Percentiles rank a stretch among this genome's conserved stretches.
phyloP scores from a whole-genome alignment of 64 coral and sea anemone genomes.

The Astreopora myriophthalma region DNA sequence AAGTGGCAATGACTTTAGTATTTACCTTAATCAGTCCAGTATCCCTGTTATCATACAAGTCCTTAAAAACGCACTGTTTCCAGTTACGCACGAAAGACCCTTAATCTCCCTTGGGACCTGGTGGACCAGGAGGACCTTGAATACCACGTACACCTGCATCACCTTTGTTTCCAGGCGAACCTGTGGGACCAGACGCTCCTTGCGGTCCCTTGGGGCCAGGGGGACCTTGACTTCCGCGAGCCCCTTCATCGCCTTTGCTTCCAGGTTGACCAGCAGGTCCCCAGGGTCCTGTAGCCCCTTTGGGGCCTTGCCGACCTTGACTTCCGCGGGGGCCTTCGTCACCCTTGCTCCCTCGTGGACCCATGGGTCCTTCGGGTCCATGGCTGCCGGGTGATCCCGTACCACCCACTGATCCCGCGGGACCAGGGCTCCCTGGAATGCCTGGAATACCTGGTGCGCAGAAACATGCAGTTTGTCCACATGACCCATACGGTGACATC shows the following conservation, averaged over 20 bases:
- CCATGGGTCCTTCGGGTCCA: neutral
- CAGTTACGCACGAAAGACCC: neutral
- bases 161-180: neutral
- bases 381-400: neutral
- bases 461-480: neutral
- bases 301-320: neutral
- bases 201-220: neutral
- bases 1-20: too few relatives aligned
- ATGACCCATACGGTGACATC: neutral
- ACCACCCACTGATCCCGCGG: neutral
- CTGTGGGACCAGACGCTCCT: neutral
- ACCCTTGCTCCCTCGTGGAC: neutral
- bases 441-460: neutral
- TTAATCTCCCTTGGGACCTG: neutral
- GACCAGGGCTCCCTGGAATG: neutral
- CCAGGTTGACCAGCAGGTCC: neutral
- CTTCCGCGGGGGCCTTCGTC: neutral
- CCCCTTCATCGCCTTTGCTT: neutral
- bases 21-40: neutral
- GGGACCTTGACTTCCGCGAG: neutral
- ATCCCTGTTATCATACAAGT: neutral
- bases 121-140: neutral
- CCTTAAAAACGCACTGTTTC: neutral
- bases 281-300: neutral
- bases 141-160: neutral